These are phyloP conservation scores for Aurelia sp. DNA, from an alignment of 30 jellyfish, hydroid and myxozoan species.

Conservation along the genomic window DNA sequence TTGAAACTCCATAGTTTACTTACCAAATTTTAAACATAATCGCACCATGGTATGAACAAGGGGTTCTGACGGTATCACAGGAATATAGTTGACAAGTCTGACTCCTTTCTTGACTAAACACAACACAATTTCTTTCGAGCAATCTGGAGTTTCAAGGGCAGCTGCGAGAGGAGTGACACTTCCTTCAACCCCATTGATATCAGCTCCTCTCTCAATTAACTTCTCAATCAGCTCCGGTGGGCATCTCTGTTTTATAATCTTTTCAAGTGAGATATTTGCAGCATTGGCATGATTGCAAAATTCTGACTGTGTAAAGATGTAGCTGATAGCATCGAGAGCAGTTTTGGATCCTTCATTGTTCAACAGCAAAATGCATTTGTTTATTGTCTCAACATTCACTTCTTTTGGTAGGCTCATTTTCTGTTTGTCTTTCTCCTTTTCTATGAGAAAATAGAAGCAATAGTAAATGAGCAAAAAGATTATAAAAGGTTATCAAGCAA, in stretches of 20 bases:
- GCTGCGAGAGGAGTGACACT: not conserved
- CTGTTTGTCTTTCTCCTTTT: not conserved
- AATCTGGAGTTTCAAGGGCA: not conserved
- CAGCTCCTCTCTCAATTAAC: slow-evolving; percentile 11
- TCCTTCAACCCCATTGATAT: not conserved
- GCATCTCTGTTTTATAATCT: not conserved
- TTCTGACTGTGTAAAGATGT: not conserved
- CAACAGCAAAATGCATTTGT: slow-evolving; percentile 6
- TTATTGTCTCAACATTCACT: not conserved
- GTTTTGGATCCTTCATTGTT: not conserved
- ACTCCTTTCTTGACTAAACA: not conserved
- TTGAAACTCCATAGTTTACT: not conserved
- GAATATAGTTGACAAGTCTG: not conserved
- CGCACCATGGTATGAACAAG: slow-evolving; percentile 5
- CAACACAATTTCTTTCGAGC: not conserved
- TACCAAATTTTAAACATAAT: not conserved
- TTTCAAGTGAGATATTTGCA: not conserved
- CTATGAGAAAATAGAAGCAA: not conserved
- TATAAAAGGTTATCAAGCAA: not conserved
- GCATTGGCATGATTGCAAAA: slow-evolving; percentile 1
- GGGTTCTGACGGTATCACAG: not conserved
- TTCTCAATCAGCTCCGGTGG: slow-evolving; percentile 3
- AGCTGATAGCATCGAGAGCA: slow-evolving; percentile 6
- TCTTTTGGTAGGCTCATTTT: slow-evolving; percentile 1
- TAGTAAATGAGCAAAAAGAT: not conserved